phyloP scores from a whole-genome alignment of 2,113 vertebrate species.

The Melanerpes aurifrons region DNA sequence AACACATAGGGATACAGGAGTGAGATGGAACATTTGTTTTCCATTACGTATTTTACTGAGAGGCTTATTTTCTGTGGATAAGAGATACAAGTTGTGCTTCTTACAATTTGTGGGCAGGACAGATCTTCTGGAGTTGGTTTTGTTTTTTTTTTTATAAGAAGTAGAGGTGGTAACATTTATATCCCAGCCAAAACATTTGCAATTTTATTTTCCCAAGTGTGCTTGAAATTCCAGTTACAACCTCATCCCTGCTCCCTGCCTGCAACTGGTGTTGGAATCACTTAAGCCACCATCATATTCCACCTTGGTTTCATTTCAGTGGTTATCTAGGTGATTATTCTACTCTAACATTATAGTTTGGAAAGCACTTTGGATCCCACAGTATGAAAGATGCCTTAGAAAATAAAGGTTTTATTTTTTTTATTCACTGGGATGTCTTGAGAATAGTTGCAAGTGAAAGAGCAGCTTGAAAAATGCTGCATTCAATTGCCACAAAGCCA shows the following conservation, averaged over 20 bases:
- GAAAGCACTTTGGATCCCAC: neutral
- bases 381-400: neutral
- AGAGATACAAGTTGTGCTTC: neutral
- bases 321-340: neutral
- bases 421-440: neutral
- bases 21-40: neutral
- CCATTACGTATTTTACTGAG: neutral
- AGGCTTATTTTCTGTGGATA: neutral
- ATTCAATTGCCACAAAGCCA: neutral
- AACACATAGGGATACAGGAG: fast-evolving
- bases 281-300: neutral
- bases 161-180: neutral
- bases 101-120: neutral
- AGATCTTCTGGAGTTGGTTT: neutral
- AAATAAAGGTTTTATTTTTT: neutral
- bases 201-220: neutral
- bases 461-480: neutral
- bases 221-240: neutral
- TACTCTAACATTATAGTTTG: neutral
- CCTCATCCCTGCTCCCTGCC: neutral
- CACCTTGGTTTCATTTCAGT: neutral
- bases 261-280: neutral
- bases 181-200: neutral
- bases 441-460: neutral
- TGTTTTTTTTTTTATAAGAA: neutral